Conservation (phyloP, 2,113 vertebrate genomes). For the Empidonax traillii region DNA sequence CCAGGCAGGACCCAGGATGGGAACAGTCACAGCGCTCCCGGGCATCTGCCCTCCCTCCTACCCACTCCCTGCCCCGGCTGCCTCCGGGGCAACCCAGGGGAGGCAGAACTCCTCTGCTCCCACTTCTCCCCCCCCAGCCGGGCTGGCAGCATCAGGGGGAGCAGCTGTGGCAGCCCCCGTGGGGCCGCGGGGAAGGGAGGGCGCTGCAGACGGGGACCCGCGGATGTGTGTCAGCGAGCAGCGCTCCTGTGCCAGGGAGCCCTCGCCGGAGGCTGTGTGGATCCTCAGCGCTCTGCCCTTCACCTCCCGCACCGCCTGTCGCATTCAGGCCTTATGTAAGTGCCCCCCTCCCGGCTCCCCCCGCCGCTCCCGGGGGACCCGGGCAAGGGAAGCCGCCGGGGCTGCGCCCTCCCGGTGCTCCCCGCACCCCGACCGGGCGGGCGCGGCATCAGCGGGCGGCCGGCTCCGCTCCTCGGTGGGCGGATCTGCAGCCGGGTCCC, state of each 20-base stretch:
- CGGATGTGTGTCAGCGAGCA: not conserved
- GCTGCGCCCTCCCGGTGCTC: accelerated
- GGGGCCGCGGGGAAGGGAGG: not conserved
- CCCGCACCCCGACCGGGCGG: accelerated
- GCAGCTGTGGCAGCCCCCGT: not conserved
- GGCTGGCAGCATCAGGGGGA: not conserved
- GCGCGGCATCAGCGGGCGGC: not conserved
- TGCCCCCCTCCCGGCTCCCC: not conserved
- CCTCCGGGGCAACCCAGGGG: not conserved
- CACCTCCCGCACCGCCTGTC: not conserved
- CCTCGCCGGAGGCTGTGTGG: not conserved
- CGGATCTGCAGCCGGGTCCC: not conserved
- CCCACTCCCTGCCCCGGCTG: not conserved
- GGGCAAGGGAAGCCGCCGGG: not conserved
- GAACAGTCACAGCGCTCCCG: accelerated
- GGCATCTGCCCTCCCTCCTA: not conserved
- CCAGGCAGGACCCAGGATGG: no score
- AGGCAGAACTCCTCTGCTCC: not conserved
- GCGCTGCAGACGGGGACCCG: not conserved
- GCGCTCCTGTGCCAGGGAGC: conserved; percentile 1
- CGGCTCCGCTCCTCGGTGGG: not conserved
- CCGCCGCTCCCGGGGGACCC: not conserved
- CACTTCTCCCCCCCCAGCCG: not conserved
- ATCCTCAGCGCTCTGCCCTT: not conserved
- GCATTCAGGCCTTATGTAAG: conserved; percentile 20